phyloP scores from a whole-genome alignment of 2,797 vertebrate species.

The Macrochelys suwanniensis region DNA sequence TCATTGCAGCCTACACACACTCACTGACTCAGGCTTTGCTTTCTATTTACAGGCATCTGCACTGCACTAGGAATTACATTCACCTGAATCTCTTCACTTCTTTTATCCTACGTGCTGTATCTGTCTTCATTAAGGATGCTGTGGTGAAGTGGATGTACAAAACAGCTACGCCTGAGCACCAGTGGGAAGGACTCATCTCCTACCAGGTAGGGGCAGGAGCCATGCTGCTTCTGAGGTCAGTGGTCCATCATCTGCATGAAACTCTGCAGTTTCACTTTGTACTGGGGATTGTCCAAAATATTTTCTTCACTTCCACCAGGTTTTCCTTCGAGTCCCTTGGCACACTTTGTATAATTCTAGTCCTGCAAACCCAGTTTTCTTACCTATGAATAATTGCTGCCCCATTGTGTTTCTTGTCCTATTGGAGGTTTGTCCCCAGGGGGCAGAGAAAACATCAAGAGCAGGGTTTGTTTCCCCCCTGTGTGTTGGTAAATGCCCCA shows the following conservation, averaged over 20 bases:
- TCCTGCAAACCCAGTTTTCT: background rate
- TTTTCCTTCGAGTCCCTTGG: background rate
- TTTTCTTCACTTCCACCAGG: background rate
- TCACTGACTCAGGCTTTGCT: background rate
- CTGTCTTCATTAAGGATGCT: conserved; percentile 91
- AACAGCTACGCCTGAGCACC: conserved; percentile 81
- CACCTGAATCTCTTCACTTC: conserved; percentile 93
- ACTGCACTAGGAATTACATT: conserved; percentile 93
- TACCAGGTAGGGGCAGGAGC: conserved; percentile 80
- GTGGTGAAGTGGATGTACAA: conserved; percentile 87
- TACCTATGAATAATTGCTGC: background rate
- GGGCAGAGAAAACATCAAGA: background rate
- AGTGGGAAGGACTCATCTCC: conserved; percentile 85
- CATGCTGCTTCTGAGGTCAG: background rate
- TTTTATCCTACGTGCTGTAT: conserved; percentile 91
- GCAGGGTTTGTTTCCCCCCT: background rate
- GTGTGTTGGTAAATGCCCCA: rapidly evolving
- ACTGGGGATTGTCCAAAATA: background rate
- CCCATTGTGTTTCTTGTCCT: background rate
- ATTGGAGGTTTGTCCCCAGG: background rate
- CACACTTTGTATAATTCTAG: rapidly evolving
- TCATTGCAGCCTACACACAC: background rate
- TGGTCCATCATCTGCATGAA: background rate
- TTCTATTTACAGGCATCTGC: conserved; percentile 86
- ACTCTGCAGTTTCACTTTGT: background rate